Conservation (phyloP, 2,797 vertebrate genomes). For the Phaenicophaeus curvirostris region DNA sequence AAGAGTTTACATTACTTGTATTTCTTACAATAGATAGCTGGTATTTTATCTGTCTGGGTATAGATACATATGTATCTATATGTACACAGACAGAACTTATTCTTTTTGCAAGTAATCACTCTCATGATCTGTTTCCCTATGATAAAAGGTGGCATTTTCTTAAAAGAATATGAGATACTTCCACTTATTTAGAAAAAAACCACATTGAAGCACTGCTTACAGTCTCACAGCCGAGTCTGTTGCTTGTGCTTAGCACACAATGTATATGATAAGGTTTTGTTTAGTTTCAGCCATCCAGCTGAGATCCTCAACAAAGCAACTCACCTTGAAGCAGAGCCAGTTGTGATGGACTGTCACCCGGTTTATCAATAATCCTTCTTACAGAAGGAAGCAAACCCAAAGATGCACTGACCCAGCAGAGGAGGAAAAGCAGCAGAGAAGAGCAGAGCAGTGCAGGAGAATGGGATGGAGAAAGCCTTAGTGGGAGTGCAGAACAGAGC, state of each 20-base stretch:
- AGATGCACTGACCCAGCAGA: rapidly evolving
- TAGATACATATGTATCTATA: no score
- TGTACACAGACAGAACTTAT: not conserved
- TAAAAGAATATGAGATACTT: no score
- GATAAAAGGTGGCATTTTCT: not conserved
- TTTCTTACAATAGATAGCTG: not conserved
- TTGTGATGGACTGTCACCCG: rapidly evolving
- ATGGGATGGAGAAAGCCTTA: not conserved
- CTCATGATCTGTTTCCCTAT: not conserved
- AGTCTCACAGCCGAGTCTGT: not conserved
- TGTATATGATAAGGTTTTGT: not conserved
- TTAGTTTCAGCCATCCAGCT: not conserved
- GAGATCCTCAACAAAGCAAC: not conserved
- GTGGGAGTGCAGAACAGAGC: no score
- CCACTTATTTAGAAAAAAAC: not conserved
- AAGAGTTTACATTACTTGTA: not conserved
- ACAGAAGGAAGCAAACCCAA: not conserved
- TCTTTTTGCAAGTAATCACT: not conserved
- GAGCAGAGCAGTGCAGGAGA: not conserved
- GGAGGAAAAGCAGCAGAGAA: no score
- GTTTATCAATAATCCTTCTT: not conserved
- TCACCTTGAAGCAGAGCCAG: not conserved
- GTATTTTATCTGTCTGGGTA: not conserved
- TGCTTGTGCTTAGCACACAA: not conserved
- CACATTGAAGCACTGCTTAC: rapidly evolving